Base-by-base conservation (phyloP, 2,888 invertebrate species). In the Oasisia sp. region DNA sequence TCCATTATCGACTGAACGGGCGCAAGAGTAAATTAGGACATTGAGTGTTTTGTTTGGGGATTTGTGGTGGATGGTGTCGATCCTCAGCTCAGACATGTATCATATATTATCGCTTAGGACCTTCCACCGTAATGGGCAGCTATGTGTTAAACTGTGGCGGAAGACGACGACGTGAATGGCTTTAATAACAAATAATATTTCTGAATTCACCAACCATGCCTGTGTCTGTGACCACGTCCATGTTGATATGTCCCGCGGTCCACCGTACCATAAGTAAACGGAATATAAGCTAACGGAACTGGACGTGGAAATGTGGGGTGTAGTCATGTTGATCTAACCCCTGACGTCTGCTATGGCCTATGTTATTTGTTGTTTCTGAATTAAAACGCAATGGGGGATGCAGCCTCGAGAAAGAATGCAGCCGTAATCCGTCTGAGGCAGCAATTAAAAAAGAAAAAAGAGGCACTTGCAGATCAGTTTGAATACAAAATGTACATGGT, bases 391-490 rank as follows among this genome's bases (percentile, higher is more conserved):
- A 95, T 95, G 94, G 95, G 95, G 90, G 95, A 95, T 94, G 95
- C 95, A 89, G 93, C 94, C 74, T 94, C 94, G 91, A 93, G 95
- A 92, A 95, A 95, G 94, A 94, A 94, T 93, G 94, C 94, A 91
- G 95, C 95, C 74, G 74, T 74, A 74, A 74, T 74, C 74, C 94
- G 96, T 89, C 94, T 96, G 92, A 93, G 96, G 92, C 94, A 95
- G 91, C 95, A 95, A 92, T 94, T 96, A 32, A 94, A 95, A 92
- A 96, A 96, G 94, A 96, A 95, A 93, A 93, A 95, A 93, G 96
- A 96, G 94, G 95, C 96, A n/a, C 94, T 96, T 89, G 96, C 96
- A 74, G 96, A 96, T 94, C 96, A 96, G 93, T 96, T 96, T 95
- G 95, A 96, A 91, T 96, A 95, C 94, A 96, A 95, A 94, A 95